Evolutionary conservation across 2,888 invertebrate genomes (phyloP), one percentile per base, ranked within the genome.

Genomic region (Tenthredo distinguenda): DNA sequence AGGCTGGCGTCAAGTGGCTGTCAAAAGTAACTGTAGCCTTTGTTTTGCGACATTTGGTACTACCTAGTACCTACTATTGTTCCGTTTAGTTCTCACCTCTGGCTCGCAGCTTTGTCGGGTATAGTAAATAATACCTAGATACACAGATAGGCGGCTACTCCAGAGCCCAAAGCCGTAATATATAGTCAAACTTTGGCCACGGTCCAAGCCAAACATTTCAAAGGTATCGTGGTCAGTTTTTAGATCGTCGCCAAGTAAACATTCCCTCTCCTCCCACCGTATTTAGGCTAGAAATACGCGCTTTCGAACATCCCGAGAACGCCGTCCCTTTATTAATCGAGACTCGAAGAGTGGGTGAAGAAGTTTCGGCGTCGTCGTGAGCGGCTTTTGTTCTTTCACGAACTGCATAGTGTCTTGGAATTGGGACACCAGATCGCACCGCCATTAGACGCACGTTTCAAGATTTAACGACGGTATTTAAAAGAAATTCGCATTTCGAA

Each of bases 191-290:
- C 81, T 62, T 81, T 81, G 81, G 81, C 81, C n/a, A 12, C 12
- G 21, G 26, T 62, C 81, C 81, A 81, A 81, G 81, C 81, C 62
- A 81, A 81, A 81, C 81, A 81, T 81, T 81, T 81, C 58, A 81
- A 81, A 81, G 81, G 81, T 81, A 81, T 81, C 81, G 81, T 81
- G 81, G 81, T 81, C 81, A 81, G 81, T 81, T 81, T 81, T 81
- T 81, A 81, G 81, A 81, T 81, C 81, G 81, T 81, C 81, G 81
- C 81, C 81, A 81, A 81, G 81, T 81, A 81, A 81, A 81, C 81
- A 81, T 81, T 81, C 81, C 81, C 81, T 81, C 81, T 62, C 50
- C 58, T 58, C 34, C 81, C 40, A 40, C 31, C 81, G 81, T 81
- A 81, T 81, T 40, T 40, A 62, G 62, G 37, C 81, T 62, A 40